Evolutionary conservation across 1,140 invertebrate species (phyloP).

Genomic region (Delia radicum): DNA sequence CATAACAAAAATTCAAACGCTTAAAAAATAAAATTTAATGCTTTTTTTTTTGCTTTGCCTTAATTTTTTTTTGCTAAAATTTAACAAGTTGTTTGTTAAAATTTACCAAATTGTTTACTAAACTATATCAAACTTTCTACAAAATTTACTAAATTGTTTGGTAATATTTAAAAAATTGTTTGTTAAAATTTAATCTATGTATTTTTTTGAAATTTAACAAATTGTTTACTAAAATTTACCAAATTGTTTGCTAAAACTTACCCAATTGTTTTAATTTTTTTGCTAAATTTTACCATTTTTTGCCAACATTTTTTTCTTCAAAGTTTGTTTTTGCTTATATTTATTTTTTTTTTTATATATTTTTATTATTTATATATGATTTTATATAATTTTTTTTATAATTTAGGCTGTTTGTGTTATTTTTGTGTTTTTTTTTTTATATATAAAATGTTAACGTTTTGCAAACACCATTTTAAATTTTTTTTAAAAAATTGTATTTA

Average conservation of each 20-base stretch:
- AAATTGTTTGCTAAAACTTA: background rate
- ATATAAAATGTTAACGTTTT: background rate
- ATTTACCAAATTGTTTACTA: background rate
- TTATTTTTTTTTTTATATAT: background rate
- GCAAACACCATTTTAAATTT: too few relatives aligned
- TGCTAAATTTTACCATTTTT: background rate
- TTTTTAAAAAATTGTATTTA: too few relatives aligned
- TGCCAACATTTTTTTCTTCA: background rate
- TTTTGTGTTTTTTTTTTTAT: slow-evolving; percentile 3
- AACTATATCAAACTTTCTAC: too few relatives aligned
- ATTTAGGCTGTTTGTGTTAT: slow-evolving; percentile 17
- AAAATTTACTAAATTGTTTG: too few relatives aligned
- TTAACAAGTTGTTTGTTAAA: background rate
- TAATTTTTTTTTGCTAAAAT: too few relatives aligned
- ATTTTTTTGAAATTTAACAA: too few relatives aligned
- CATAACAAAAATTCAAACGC: background rate
- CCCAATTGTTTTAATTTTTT: background rate
- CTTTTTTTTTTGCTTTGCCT: too few relatives aligned
- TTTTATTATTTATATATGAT: too few relatives aligned
- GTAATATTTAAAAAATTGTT: too few relatives aligned
- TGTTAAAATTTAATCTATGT: too few relatives aligned
- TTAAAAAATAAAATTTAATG: background rate
- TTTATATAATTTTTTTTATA: background rate
- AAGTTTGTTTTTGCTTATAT: background rate
- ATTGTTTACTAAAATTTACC: too few relatives aligned